Evolutionary conservation across 1,140 invertebrate species (phyloP).

Genomic region (Chionoecetes opilio): DNA sequence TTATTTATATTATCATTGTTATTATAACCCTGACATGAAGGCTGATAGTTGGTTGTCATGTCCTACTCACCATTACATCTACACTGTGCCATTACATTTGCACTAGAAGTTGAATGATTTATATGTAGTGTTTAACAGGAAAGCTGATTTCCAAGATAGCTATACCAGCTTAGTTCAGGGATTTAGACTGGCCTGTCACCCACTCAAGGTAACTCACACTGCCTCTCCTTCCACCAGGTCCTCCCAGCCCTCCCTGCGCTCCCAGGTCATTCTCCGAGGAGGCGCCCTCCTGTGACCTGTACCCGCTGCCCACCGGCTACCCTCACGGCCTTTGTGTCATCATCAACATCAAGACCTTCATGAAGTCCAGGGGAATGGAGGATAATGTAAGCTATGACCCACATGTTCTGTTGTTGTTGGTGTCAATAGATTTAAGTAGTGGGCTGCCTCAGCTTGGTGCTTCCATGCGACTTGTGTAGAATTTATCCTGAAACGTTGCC

Average conservation of each 20-base stretch:
- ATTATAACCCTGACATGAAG: no score
- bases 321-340: conserved; percentile 80
- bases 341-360: conserved; percentile 80
- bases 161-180: neutral
- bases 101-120: no score
- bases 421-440: no score
- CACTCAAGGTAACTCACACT: neutral
- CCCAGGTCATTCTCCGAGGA: neutral
- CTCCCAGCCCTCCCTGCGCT: neutral
- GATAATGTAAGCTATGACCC: conserved; percentile 74
- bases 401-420: neutral
- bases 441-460: no score
- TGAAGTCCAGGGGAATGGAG: conserved; percentile 68
- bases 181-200: neutral
- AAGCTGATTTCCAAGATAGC: neutral
- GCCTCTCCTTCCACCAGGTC: neutral
- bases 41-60: no score
- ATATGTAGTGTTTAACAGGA: no score
- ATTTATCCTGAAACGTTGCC: no score
- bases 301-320: conserved; percentile 74
- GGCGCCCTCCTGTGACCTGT: conserved; percentile 32
- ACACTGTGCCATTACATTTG: no score
- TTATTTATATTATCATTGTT: no score
- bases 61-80: no score
- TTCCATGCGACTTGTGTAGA: no score